phyloP scores from a whole-genome alignment of 2,888 invertebrate species.

The Hydriomena furcata region DNA sequence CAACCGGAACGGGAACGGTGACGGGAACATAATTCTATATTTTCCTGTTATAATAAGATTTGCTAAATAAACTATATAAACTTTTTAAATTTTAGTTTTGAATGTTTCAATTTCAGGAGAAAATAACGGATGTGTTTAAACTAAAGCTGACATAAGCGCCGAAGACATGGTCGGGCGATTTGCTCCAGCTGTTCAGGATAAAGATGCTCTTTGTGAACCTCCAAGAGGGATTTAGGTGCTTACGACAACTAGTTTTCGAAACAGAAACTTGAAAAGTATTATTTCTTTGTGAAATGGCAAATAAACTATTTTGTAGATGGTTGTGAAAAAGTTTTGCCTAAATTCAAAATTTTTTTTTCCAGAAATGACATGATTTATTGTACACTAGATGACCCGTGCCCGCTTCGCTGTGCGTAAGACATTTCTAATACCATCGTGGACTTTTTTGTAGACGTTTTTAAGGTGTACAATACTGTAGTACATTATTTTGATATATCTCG shows the following conservation, averaged over 20 bases:
- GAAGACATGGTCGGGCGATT: conserved; percentile 57
- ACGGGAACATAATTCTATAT: too few species aligned
- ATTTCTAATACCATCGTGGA: too few species aligned
- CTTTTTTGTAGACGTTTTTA: too few species aligned
- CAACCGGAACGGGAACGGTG: too few species aligned
- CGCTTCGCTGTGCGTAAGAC: too few species aligned
- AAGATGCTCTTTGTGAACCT: conserved; percentile 57
- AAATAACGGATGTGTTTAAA: conserved; percentile 47
- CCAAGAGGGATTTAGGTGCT: conserved; percentile 55
- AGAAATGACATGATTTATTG: too few species aligned
- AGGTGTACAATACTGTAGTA: too few species aligned
- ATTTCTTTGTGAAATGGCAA: conserved; percentile 10
- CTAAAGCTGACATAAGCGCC: conserved; percentile 62
- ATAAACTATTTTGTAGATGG: neutral
- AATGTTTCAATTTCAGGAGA: conserved; percentile 51
- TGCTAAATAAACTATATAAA: too few species aligned
- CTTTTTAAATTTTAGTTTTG: conserved; percentile 21
- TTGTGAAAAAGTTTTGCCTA: neutral
- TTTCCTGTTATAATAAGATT: neutral
- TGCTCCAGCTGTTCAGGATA: conserved; percentile 61
- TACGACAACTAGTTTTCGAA: conserved; percentile 46
- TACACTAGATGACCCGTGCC: too few species aligned
- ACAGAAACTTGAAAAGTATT: conserved; percentile 21
- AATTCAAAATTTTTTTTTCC: too few species aligned
- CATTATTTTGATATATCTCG: too few species aligned